phyloP scores from a whole-genome alignment of 2,113 vertebrate species.

The Solea senegalensis region DNA sequence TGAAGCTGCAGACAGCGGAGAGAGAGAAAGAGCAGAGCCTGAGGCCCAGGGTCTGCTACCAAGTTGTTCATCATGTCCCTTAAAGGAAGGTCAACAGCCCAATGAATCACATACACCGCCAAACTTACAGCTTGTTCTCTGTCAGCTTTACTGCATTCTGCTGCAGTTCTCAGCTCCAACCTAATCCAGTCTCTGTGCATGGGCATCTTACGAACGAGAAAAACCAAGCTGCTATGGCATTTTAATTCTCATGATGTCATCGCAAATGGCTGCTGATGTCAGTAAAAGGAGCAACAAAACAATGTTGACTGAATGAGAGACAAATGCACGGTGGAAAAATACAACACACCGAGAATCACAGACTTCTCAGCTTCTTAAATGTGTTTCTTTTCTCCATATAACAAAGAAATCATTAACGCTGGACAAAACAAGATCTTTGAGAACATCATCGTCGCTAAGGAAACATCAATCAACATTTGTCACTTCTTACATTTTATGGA shows the following conservation, averaged over 20 bases:
- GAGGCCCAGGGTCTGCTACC: conserved; percentile 63
- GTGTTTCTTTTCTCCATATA: no score
- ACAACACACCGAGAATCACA: background rate
- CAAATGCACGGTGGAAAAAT: background rate
- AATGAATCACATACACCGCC: conserved; percentile 75
- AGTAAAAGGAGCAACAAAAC: background rate
- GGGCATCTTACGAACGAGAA: conserved; percentile 7
- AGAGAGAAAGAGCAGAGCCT: conserved; percentile 53
- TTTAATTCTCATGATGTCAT: conserved; percentile 26
- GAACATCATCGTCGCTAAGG: no score
- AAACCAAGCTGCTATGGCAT: conserved; percentile 17
- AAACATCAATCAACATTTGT: no score
- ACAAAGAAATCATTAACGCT: no score
- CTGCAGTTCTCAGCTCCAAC: conserved; percentile 47
- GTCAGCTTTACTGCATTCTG: conserved; percentile 71
- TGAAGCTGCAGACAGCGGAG: conserved; percentile 74
- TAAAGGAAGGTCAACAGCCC: conserved; percentile 77
- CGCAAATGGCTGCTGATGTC: conserved; percentile 22
- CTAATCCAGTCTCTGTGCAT: conserved; percentile 42
- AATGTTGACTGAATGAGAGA: background rate
- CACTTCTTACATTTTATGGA: no score
- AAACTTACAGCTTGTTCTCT: conserved; percentile 74
- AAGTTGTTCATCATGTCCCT: conserved; percentile 78
- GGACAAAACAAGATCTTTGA: no score
- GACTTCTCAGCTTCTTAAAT: no score